Evolutionary conservation across 1,140 invertebrate genomes (phyloP), one percentile per base, ranked within the genome.

Genomic region (Panagrolaimus sp.): DNA sequence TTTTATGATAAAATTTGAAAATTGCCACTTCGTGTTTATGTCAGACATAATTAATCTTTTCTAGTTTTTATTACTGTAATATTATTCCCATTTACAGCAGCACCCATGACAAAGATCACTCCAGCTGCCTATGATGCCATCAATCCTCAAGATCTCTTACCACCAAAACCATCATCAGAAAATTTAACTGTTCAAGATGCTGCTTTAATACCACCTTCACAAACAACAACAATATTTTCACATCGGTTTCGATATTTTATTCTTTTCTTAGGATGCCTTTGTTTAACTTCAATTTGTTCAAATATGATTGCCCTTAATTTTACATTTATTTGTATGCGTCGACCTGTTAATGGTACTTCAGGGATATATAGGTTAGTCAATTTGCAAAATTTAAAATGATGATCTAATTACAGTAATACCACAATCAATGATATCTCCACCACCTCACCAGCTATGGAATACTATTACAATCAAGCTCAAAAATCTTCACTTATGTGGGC

Each of bases 281-380:
- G 65, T 16, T 67, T 67, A 27, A 67, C 65, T 63, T 67, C 65
- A 3, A 67, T 67, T 48, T 67, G 61, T 4, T 67, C 65, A 38
- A 67, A 67, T 16, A 67, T 67, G 65, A 57, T 67, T 13, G 65
- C 65, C 5, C 61, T 67, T 13, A 67, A 67, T 45, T 66, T 67
- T 13, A 45, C 65, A 61, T 61, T 27, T 16, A 61, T 48, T n/a
- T 20, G 46, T 48, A n/a, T 48, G 20, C 46, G 3, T 48, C 20
- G 46, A 14, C 46, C 20, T n/a, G 13, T 20, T 48, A 25, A 51
- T 20, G 23, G 23, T 20, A 3, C 48, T 1, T 53, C 20, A 48
- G n/a, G 47, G 20, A 3, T n/a, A n/a, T n/a, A n/a, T n/a, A n/a
- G n/a, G n/a, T n/a, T n/a, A n/a, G n/a, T n/a, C n/a, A n/a, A n/a